Conservation (phyloP, 2,888 invertebrate genomes). For the Smittia aterrima region DNA sequence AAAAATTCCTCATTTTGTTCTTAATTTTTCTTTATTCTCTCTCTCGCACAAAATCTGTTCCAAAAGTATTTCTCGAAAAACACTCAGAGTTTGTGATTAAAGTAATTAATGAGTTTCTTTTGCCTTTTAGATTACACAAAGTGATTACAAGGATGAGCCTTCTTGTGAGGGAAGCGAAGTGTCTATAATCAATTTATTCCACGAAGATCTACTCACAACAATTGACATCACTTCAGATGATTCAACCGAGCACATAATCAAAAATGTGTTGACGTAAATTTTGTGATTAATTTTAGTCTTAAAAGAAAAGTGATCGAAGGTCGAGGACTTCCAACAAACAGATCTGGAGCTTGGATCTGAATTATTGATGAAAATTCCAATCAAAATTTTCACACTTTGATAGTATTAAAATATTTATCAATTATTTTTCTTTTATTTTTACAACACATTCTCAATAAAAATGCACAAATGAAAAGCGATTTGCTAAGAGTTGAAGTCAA, state of each 20-base stretch:
- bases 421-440: neutral
- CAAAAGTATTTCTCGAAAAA: neutral
- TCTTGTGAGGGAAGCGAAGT: neutral
- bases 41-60: neutral
- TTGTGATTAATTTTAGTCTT: constrained; percentile 6
- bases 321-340: constrained; percentile 11
- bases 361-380: neutral
- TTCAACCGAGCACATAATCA: neutral
- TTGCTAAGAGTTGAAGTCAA: neutral
- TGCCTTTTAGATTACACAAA: neutral
- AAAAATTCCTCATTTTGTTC: neutral
- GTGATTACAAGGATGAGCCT: neutral
- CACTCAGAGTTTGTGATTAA: neutral
- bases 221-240: neutral
- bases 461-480: neutral
- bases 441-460: constrained; percentile 5
- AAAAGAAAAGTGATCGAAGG: neutral
- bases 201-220: neutral
- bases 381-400: neutral
- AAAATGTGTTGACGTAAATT: neutral
- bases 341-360: constrained; percentile 8
- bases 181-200: neutral
- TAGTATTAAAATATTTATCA: constrained; percentile 10
- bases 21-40: neutral
- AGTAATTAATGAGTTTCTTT: neutral